A percentile compares a stretch with the other conserved stretches of the same genome.
Evolutionary conservation across 2,888 invertebrate species (phyloP).

Genomic region (Spilarctia lutea): DNA sequence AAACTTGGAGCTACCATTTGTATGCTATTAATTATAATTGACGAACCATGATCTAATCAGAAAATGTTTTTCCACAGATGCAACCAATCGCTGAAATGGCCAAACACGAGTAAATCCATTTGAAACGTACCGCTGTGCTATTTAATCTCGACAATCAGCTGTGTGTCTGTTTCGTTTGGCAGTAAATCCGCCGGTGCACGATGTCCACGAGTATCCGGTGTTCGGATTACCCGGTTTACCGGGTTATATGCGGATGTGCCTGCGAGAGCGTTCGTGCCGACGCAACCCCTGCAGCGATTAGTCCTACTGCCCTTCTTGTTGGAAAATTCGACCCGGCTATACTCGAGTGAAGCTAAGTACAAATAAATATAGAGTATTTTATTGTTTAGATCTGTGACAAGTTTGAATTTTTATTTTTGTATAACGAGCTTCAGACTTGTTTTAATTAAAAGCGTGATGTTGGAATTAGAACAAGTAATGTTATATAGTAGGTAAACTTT

Average conservation of each 20-base stretch:
- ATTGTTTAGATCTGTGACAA: conserved; percentile 34
- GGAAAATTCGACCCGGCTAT: conserved; percentile 63
- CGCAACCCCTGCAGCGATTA: conserved; percentile 79
- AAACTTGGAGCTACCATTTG: background rate
- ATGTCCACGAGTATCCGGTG: conserved; percentile 57
- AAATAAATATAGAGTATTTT: conserved; percentile 54
- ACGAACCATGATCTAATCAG: background rate
- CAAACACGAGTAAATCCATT: conserved; percentile 64
- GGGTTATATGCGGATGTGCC: conserved; percentile 67
- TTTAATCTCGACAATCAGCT: conserved; percentile 81
- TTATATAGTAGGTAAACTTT: background rate
- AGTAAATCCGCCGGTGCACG: conserved; percentile 69
- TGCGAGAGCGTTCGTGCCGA: conserved; percentile 73
- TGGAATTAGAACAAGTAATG: background rate
- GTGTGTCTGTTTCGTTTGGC: conserved; percentile 76
- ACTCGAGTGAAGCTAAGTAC: conserved; percentile 68
- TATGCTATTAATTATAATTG: background rate
- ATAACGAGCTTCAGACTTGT: background rate
- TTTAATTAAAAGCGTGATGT: background rate
- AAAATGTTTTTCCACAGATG: conserved; percentile 14
- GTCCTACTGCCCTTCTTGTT: conserved; percentile 73
- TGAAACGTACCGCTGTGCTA: conserved; percentile 60
- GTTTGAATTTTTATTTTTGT: conserved; percentile 11
- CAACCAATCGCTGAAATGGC: conserved; percentile 32
- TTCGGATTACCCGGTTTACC: conserved; percentile 67